Evolutionary conservation across 2,113 vertebrate genomes (phyloP).

Genomic region (Pseudopipra pipra): DNA sequence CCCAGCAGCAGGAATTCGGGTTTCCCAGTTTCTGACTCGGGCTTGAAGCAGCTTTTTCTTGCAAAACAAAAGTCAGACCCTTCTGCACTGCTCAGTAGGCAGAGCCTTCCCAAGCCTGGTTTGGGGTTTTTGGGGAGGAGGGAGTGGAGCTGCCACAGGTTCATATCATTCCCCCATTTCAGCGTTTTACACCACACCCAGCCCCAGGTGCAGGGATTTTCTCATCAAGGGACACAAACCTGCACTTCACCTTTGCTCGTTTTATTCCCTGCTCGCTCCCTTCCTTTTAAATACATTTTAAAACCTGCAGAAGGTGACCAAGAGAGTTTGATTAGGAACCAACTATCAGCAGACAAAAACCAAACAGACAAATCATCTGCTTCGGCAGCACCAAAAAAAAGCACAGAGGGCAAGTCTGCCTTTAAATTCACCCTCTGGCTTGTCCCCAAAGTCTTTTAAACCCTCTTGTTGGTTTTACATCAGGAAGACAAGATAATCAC

Average conservation of each 20-base stretch:
- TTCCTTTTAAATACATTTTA: not conserved
- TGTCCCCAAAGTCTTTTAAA: not conserved
- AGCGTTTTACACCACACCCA: not conserved
- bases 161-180: not conserved
- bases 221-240: not conserved
- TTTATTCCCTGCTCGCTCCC: not conserved
- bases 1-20: not conserved
- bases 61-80: fast-evolving
- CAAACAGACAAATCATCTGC: not conserved
- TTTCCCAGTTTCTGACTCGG: not conserved
- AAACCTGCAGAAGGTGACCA: not conserved
- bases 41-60: not conserved
- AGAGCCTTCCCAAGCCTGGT: not conserved
- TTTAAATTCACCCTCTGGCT: not conserved
- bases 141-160: not conserved
- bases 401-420: not conserved
- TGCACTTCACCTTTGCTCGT: not conserved
- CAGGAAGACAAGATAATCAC: not conserved
- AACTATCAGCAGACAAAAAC: not conserved
- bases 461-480: not conserved
- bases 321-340: not conserved
- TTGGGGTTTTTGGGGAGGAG: fast-evolving
- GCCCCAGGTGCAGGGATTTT: no score
- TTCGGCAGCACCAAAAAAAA: not conserved
- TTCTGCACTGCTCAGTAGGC: not conserved